phyloP scores from a whole-genome alignment of 2,888 invertebrate genomes.

The Eupithecia subfuscata region DNA sequence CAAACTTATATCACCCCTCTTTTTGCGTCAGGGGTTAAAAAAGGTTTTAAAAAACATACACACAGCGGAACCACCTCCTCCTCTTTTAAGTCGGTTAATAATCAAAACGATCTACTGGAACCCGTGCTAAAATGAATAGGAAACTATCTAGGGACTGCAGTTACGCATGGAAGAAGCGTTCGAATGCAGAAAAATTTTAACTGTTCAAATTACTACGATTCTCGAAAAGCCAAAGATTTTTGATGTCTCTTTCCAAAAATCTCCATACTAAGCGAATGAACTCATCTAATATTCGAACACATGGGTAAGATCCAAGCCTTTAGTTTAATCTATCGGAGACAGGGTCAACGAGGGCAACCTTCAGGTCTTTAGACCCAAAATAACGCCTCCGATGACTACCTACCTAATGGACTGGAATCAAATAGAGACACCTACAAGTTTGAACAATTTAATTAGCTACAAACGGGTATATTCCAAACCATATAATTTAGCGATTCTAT shows the following conservation, averaged over 20 bases:
- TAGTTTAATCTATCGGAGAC: background rate
- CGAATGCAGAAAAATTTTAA: background rate
- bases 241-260: background rate
- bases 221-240: background rate
- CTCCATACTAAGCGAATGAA: background rate
- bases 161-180: background rate
- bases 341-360: background rate
- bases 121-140: too few relatives aligned
- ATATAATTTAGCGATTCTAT: background rate
- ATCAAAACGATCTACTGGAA: too few relatives aligned
- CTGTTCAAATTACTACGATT: background rate
- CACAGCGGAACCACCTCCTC: too few relatives aligned
- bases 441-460: background rate
- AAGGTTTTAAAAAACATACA: too few relatives aligned
- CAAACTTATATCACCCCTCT: too few relatives aligned
- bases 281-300: background rate
- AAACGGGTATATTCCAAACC: background rate
- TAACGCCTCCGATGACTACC: background rate
- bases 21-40: too few relatives aligned
- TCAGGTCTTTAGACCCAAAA: conserved; percentile 6
- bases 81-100: too few relatives aligned
- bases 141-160: background rate
- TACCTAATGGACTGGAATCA: background rate
- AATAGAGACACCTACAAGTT: background rate
- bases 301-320: background rate